phyloP scores from a whole-genome alignment of 2,888 invertebrate species.

The Patella caerulea region DNA sequence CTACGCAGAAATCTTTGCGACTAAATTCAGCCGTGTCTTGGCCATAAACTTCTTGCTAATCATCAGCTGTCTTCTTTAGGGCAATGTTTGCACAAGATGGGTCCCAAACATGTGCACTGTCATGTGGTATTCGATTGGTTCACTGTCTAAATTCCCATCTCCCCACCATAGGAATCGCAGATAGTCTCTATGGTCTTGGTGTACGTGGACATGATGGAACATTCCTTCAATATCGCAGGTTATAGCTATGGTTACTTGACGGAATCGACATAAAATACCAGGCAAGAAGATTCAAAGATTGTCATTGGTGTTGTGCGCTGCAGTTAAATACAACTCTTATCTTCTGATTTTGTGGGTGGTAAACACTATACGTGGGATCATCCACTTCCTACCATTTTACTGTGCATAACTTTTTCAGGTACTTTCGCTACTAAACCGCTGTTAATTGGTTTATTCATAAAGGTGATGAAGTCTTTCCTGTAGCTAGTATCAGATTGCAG shows the following conservation, averaged over 20 bases:
- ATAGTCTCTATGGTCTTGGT: slow-evolving; percentile 24
- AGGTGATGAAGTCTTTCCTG: slow-evolving; percentile 14
- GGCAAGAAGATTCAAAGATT: slow-evolving; percentile 35
- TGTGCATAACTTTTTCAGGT: not conserved
- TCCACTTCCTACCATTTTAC: too few species aligned
- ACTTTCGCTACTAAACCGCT: slow-evolving; percentile 27
- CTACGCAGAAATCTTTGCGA: slow-evolving; percentile 40
- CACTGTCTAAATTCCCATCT: slow-evolving; percentile 30
- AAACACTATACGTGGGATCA: too few species aligned
- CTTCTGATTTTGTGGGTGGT: too few species aligned
- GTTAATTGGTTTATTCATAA: slow-evolving; percentile 28
- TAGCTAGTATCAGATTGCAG: not conserved
- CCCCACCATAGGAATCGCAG: slow-evolving; percentile 36
- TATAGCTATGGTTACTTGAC: slow-evolving; percentile 32
- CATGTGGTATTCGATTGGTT: slow-evolving; percentile 37
- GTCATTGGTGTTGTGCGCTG: slow-evolving; percentile 29
- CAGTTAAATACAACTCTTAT: too few species aligned
- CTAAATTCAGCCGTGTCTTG: slow-evolving; percentile 33
- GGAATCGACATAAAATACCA: slow-evolving; percentile 36
- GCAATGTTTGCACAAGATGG: slow-evolving; percentile 38
- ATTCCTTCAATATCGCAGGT: slow-evolving; percentile 39
- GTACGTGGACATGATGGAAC: slow-evolving; percentile 29
- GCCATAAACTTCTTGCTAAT: slow-evolving; percentile 23
- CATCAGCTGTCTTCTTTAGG: slow-evolving; percentile 26
- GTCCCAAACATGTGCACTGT: slow-evolving; percentile 13